Evolutionary conservation across 2,888 invertebrate genomes (phyloP).

Genomic region (Teleogryllus oceanicus): DNA sequence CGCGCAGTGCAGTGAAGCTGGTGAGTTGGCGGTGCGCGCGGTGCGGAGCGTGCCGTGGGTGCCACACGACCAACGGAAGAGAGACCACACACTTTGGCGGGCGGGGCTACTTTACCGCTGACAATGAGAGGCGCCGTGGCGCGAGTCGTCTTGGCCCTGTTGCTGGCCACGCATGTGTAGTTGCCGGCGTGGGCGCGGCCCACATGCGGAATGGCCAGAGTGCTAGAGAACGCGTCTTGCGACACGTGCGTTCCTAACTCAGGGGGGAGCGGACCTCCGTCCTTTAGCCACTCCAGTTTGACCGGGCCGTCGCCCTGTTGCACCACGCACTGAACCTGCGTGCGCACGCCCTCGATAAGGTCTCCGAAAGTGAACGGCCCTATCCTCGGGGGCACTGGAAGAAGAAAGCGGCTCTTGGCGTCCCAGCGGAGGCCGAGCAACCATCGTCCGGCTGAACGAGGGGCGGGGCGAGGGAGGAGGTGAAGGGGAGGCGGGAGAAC

Average conservation of each 20-base stretch:
- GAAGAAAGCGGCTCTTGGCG: conserved; percentile 24
- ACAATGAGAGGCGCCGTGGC: conserved; percentile 42
- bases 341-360: conserved; percentile 40
- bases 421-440: conserved; percentile 19
- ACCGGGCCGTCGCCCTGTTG: conserved; percentile 52
- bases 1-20: conserved; percentile 31
- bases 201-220: conserved; percentile 45
- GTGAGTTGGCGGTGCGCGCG: conserved; percentile 28
- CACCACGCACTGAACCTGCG: conserved; percentile 49
- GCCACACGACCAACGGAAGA: conserved; percentile 30
- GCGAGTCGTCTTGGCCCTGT: conserved; percentile 41
- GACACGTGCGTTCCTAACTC: conserved; percentile 43
- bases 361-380: conserved; percentile 43
- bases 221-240: conserved; percentile 44
- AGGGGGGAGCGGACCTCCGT: conserved; percentile 47
- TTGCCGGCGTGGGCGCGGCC: conserved; percentile 44
- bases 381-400: conserved; percentile 41
- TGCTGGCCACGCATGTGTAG: conserved; percentile 43
- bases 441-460: conserved; percentile 25
- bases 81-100: conserved; percentile 23
- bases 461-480: conserved; percentile 18
- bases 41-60: conserved; percentile 25
- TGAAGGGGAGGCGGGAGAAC: background rate
- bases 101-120: conserved; percentile 38
- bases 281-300: conserved; percentile 49